Base-by-base conservation (phyloP, 1,140 invertebrate species). In the Drosophila tani region DNA sequence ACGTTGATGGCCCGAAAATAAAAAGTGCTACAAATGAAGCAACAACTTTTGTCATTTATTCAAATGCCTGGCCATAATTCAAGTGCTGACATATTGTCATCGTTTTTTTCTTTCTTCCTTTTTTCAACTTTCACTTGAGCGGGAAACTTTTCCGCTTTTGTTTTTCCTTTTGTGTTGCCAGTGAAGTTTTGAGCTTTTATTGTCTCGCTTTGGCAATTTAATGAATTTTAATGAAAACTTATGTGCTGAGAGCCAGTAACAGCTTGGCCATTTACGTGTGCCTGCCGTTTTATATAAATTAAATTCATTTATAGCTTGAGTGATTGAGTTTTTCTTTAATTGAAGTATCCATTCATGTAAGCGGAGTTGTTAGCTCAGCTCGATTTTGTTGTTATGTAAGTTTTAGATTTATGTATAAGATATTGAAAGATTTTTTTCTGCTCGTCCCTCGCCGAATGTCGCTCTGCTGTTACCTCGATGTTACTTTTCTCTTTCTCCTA, bases 161-260 rank as follows among this genome's bases (percentile, higher is more conserved):
- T 45, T 65, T 53, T 50, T 32, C 29, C 29, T 32, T 64, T 64
- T 49, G 45, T 49, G 27, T 35, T 45, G 51, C 58, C 47, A 50
- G 43, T 27, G 15, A 35, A 53, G 24, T 69, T 69, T 62, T 67
- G 4, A 50, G 67, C 32, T 82, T 79, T 85, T 82, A 82, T 82
- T 86, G 79, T 75, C 60, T 59, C 63, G 82, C 50, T 70, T 56
- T 70, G 64, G 75, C 62, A 87, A 70, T 87, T 86, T 87, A 87
- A 83, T 87, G 84, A 87, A 87, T 87, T 87, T 87, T 83, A 87
- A 87, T 87, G 80, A 79, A 84, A 85, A 84, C 81, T 81, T 84
- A 73, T 84, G 81, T 68, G 77, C 56, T 5, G 27, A 41, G 38
- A 45, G 71, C 49, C 41, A 56, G 62, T 67, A 65, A 60, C 62